Evolutionary conservation across 1,140 invertebrate genomes (phyloP), one percentile per base, ranked within the genome.

Genomic region (Zaprionus africanus): DNA sequence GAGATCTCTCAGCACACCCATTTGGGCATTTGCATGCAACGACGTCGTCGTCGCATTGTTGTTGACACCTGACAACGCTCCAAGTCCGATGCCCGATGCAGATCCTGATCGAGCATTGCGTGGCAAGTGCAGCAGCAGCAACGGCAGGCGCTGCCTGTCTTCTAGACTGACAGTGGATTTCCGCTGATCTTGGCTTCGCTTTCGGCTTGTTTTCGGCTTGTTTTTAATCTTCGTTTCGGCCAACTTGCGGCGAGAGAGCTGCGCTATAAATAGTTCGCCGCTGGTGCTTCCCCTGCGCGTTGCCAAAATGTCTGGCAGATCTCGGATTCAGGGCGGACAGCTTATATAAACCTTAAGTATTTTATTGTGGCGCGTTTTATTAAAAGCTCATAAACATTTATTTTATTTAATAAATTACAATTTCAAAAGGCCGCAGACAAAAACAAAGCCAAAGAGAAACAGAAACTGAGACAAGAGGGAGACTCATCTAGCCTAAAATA

Each of bases 311-410:
- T 90, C 85, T 90, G 73, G 82, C 58, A 56, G 51, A 54, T 49
- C 51, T 60, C 22, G 22, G 22, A 22, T 41, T 60, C 28, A 31
- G 46, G 59, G 34, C 56, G 26, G 70, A 61, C 75, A 65, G 78
- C 79, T 90, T 90, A 90, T 90, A 90, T 90, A 90, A 90, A 90
- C 81, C 75, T 90, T 75, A 86, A 78, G 84, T 74, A 80, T 90
- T 90, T 90, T 90, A 90, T 90, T 90, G 78, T 90, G 78, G 69
- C 66, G 82, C 86, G 79, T 90, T 90, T 90, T 90, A 90, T 90
- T 85, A 90, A 90, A 90, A 90, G 85, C 85, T 85, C 85, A 81
- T 90, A 85, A 90, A 90, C 82, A 90, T 90, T 90, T 85, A 90
- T 90, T 90, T 90, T 90, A 88, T 90, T 90, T 79, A 77, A 84